Base-by-base conservation (phyloP, 2,797 vertebrate genomes). In the Hippoglossus hippoglossus region DNA sequence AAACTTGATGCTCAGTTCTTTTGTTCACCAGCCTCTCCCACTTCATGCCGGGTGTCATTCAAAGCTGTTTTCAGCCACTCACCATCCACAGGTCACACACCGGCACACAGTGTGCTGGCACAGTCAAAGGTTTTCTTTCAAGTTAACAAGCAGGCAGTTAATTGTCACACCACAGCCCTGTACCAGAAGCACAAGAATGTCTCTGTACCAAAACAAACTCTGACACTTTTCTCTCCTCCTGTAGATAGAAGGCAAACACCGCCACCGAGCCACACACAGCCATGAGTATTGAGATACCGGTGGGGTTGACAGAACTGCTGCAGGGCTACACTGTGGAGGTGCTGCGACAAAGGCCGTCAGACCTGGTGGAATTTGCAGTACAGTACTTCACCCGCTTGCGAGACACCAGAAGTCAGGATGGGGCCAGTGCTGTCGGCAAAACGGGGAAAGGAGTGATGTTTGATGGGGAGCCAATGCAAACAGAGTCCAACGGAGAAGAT, bases 311-410 rank as follows among this genome's bases (percentile, higher is more conserved):
- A 60, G 97, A 99, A 93, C 94, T 99, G 89, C 96, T 99, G 90
- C 97, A 99, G 93, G 97, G 97, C 81, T 99, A 98, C 92, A 98
- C 98, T 24, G 97, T 98, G 92, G 97, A 98, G 92, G 98, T 99
- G 81, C 93, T 99, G 84, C 95, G 98, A 90, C 96, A 96, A 87
- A 95, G 95, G 87, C 98, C 98, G 68, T 90, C 96, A n/a, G 97
- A 99, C 91, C 94, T 99, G 75, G 94, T 99, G 86, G 96, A 96
- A 74, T 99, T 99, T 90, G 97, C 98, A 28, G 95, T 98, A 77
- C 96, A 97, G 49, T 99, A 99, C 89, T 99, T 99, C 94, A 95
- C 94, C 76, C 95, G 97, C 75, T 94, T 98, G 90, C 93, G 94
- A 88, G 95, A 97, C 88, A 93, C 89, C 89, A 94, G 94, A 84